Conservation (phyloP, 2,797 vertebrate species). For the Gadopsis bispinosus region DNA sequence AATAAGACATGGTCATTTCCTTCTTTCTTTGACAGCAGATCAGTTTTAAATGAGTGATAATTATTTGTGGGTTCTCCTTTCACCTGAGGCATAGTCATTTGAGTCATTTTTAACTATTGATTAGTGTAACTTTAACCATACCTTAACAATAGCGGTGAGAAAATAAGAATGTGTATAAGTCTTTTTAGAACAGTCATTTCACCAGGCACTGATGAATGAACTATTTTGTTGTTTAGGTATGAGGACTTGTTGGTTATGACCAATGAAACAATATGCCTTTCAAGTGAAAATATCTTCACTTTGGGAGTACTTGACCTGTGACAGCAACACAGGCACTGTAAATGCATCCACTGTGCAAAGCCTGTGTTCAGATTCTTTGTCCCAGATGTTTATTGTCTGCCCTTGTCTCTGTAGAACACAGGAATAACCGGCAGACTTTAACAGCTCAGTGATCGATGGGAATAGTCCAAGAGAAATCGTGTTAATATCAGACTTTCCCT, state of each 20-base stretch:
- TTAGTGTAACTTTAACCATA: neutral
- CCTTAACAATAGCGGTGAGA: neutral
- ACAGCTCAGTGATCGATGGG: neutral
- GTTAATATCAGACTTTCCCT: neutral
- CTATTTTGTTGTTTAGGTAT: neutral
- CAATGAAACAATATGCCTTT: neutral
- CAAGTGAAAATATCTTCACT: neutral
- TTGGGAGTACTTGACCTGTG: neutral
- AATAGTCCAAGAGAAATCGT: neutral
- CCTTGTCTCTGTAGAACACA: neutral
- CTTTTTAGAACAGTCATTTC: neutral
- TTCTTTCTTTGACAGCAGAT: neutral
- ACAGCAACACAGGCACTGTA: neutral
- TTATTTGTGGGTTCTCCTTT: neutral
- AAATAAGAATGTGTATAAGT: neutral
- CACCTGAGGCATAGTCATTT: neutral
- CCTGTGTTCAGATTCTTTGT: neutral
- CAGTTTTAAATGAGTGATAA: neutral
- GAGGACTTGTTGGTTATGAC: neutral
- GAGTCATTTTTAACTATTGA: neutral
- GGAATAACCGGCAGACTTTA: neutral
- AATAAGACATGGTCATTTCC: neutral
- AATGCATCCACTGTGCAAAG: constrained; percentile 15
- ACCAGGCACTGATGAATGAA: neutral
- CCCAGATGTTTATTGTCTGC: neutral